Evolutionary conservation across 2,888 invertebrate genomes (phyloP), one percentile per base, ranked within the genome.

Genomic region (Ctenicera cuprea): DNA sequence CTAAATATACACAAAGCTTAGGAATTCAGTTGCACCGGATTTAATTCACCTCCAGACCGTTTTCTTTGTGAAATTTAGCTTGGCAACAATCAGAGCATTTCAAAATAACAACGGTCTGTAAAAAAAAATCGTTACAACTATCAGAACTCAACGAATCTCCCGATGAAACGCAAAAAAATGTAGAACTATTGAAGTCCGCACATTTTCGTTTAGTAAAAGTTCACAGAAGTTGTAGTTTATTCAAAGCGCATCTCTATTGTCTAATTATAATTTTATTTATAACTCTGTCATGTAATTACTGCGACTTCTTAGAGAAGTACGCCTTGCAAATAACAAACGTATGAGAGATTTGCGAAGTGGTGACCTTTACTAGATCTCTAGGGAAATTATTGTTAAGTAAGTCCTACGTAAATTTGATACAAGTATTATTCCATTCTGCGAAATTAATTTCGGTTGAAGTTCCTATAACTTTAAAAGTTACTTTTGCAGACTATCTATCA

Each of bases 51-150:
- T 37, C 26, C 45, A n/a, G 26, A 22, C 33, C 33, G 45, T 59
- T 67, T 67, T 59, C 59, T 59, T 59, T 57, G 67, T 59, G 67
- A 67, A 67, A 67, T 59, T 63, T 63, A 50, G 33, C 20, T 16
- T 37, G 14, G 26, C 20, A 52, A n/a, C n/a, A 70, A 63, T 52
- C 52, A 63, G 70, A 70, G 70, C 70, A 70, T 70, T 70, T 52
- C 70, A 30, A 41, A 45, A 38, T 12, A 38, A 41, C 59, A 59
- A 59, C n/a, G 20, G 14, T 38, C 22, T 38, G 33, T 38, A 37
- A 50, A 54, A 20, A 26, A n/a, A n/a, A 52, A 12, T 20, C 16
- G 16, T 5, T 26, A 26, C 12, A 41, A 16, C 43, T 43, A 8
- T 4, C 43, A 43, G n/a, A 43, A 43, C 3, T 43, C 43, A 14